A percentile compares a stretch with the other conserved stretches of the same genome.
These are phyloP conservation scores for Masnerella sp. DNA, from an alignment of 2,888 invertebrate genomes.

Conservation along the genomic window DNA sequence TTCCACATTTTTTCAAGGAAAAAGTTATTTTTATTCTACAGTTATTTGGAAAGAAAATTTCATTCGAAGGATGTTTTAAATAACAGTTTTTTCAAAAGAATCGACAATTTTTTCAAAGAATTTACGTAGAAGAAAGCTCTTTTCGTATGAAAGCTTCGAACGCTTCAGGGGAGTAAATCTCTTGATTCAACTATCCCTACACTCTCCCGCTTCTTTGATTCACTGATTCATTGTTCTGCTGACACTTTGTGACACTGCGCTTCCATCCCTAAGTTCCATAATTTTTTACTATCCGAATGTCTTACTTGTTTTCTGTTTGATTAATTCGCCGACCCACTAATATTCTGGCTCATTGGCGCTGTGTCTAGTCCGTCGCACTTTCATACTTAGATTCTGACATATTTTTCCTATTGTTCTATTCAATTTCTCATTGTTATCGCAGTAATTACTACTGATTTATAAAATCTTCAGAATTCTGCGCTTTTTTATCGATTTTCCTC, in stretches of 20 bases:
- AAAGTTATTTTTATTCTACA: background rate
- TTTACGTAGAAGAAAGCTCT: slow-evolving; percentile 40
- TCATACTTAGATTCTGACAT: slow-evolving; percentile 20
- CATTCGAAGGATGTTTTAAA: slow-evolving; percentile 17
- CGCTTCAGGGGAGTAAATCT: slow-evolving; percentile 42
- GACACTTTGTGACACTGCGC: slow-evolving; percentile 39
- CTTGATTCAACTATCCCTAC: slow-evolving; percentile 49
- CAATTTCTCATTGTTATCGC: background rate
- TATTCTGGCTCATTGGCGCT: slow-evolving; percentile 31
- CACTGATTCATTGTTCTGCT: slow-evolving; percentile 51
- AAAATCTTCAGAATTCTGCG: too few species aligned
- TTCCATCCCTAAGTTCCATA: slow-evolving; percentile 31
- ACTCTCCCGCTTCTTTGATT: slow-evolving; percentile 39
- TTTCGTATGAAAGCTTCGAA: slow-evolving; percentile 38
- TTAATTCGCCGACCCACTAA: slow-evolving; percentile 40
- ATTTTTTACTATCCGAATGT: slow-evolving; percentile 41
- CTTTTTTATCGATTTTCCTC: too few species aligned
- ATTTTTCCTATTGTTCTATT: slow-evolving; percentile 10
- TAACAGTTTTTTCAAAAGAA: slow-evolving; percentile 5
- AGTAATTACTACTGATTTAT: background rate
- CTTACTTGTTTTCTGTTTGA: slow-evolving; percentile 45
- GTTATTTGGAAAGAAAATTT: slow-evolving; percentile 12
- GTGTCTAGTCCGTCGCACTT: slow-evolving; percentile 17
- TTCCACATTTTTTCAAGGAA: too few species aligned
- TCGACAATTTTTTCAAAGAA: slow-evolving; percentile 23